Base-by-base conservation (phyloP, 2,797 vertebrate genomes). In the Rhynchonycteris naso region DNA sequence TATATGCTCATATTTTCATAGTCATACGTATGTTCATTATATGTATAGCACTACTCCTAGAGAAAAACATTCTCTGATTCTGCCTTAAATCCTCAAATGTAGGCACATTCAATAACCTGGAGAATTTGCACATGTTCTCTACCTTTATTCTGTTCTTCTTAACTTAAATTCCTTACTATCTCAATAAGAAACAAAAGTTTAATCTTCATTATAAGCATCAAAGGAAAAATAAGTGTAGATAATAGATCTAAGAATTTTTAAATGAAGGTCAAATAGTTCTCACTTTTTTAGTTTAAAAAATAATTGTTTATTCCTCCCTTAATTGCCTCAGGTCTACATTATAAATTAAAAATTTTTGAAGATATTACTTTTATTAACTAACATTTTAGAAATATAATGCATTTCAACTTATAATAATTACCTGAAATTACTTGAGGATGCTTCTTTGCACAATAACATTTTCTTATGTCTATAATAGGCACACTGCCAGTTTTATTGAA, bases 401-500 rank as follows among this genome's bases (percentile, higher is more conserved):
- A 56, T 74, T 94, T 87, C 69, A n/a, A 69, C 78, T 95, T 13
- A n/a, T 24, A 28, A 71, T 50, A 94, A 94, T 97, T 98, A 99
- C 98, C 98, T 98, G 98, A 96, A 95, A 98, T 68, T 63, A 98
- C 98, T 88, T 97, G 97, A 91, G 98, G 98, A 92, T 98, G 98
- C 95, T 98, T 98, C 97, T 98, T 99, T 59, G 98, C 98, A 96
- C 98, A 98, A 69, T 98, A 99, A 95, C 98, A 98, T 97, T 99
- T 99, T 89, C 94, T 98, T 94, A 99, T 97, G 84, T 98, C 96
- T 90, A 90, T 96, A 90, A 98, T 63, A 94, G 98, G 86, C 28
- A 98, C 97, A 0, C 68, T 96, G 69, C 98, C 98, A 78, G 98
- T 98, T 98, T 98, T 99, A 96, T 87, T 98, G 95, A 98, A 98